Base-by-base conservation (phyloP, 1,140 invertebrate species). In the Drosophila nebulosa region DNA sequence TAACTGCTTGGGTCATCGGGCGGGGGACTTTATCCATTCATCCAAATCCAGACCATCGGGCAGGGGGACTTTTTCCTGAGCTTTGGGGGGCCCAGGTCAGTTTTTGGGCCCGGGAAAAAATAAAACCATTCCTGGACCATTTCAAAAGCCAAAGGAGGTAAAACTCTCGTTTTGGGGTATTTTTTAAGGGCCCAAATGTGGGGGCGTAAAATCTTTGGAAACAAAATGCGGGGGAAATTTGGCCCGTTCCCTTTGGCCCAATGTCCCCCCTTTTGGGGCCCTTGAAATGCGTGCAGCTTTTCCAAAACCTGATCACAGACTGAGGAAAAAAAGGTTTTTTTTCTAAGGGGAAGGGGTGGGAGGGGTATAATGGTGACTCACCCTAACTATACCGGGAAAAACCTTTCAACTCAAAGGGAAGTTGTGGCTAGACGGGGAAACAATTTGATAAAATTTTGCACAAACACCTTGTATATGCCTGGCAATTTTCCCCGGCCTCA, bases 71-170 rank as follows among this genome's bases (percentile, higher is more conserved):
- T 99, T 99, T 83, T 96, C 95, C 93, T 99, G 99, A 53, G 99
- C 99, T 93, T 99, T 99, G 0, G 97, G 95, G 30, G 99, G 98
- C 24, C 99, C 99, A 2, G 99, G 99, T 99, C 6, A 99, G 92
- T 92, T 99, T 98, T n/a, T n/a, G n/a, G n/a, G n/a, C 1, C 98
- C 98, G 46, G 94, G 93, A 92, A 99, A 97, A 18, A 96, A 90
- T 46, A 94, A 92, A 0, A 92, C 93, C 64, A 96, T 92, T 95
- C 93, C 60, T 92, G 92, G 7, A 94, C 92, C 58, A 94, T 85
- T 16, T 93, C 93, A 30, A 92, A 92, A 63, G 93, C 90, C 26
- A 78, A 32, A 4, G 74, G 60, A 0, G 91, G 89, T 36, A n/a
- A 92, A 85, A 18, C 30, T n/a, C 1, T 10, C 4, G 61, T n/a